phyloP scores from a whole-genome alignment of 92 coral and sea anemone species.

The Phenganax stokvisi region DNA sequence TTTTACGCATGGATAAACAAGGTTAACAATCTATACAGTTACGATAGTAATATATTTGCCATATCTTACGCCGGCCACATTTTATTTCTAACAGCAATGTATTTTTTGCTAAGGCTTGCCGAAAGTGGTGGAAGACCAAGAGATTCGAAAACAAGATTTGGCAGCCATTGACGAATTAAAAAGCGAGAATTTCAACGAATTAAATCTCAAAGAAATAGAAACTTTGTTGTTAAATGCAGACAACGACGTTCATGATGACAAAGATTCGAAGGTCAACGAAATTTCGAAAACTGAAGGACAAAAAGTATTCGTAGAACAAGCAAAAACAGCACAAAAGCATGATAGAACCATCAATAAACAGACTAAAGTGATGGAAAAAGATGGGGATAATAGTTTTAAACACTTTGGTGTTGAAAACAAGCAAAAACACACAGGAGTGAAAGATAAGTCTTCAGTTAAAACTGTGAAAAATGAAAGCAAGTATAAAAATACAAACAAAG shows the following conservation, averaged over 20 bases:
- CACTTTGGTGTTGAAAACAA: neutral
- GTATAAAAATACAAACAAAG: neutral
- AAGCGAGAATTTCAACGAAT: neutral
- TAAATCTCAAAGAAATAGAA: slow-evolving; percentile 5
- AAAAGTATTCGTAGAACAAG: neutral
- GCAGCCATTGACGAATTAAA: neutral
- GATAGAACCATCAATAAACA: neutral
- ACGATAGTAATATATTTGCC: neutral
- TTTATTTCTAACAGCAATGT: neutral
- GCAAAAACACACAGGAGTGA: neutral
- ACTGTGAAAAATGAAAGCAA: neutral
- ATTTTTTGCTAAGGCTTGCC: neutral
- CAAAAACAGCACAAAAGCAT: neutral
- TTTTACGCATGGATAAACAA: slow-evolving; percentile 7
- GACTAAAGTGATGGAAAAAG: neutral
- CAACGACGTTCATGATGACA: neutral
- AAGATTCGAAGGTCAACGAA: neutral
- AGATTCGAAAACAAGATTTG: slow-evolving; percentile 14
- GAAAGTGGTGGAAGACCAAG: neutral
- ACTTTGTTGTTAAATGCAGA: neutral
- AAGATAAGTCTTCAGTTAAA: neutral
- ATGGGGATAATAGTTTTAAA: neutral
- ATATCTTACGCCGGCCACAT: neutral
- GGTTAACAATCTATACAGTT: too few species aligned
- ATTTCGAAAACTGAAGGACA: neutral